Evolutionary conservation across 2,113 vertebrate genomes (phyloP), one percentile per base, ranked within the genome.

Genomic region (Mirza zaza): DNA sequence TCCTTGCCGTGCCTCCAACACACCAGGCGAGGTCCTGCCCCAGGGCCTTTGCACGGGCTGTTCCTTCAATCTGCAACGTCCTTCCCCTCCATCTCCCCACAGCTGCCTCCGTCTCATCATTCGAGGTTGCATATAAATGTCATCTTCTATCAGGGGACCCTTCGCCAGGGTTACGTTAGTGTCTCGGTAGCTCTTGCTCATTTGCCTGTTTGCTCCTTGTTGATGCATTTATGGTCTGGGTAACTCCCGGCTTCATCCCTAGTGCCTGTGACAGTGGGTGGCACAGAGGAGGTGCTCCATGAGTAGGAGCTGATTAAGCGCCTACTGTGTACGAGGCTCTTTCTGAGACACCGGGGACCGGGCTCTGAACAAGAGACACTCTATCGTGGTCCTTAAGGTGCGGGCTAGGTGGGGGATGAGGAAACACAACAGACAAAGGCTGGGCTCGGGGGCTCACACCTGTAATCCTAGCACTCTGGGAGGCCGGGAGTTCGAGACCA

Each of bases 1-100:
- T 50, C n/a, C 9, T 57, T 0, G 0, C 55, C 7, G 45, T 27
- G 59, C 50, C 34, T 67, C 34, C 87, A n/a, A 45, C 4, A 14
- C 0, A 0, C 63, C 20, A 21, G 70, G 34, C 25, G 0, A 0
- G 0, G 39, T 34, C 20, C 36, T 67, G 17, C 85, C 81, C 73
- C 95, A 86, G 87, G 91, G 39, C 48, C 52, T 94, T 86, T 86
- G 87, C 36, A 17, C 5, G 0, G 9, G 65, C 79, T 52, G 25
- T 82, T 55, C 48, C 36, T 71, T 23, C 63, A 7, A 6, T 59
- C 25, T 18, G 42, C 59, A 61, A 70, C 21, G 32, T 17, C 17
- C 13, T 84, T 63, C 27, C 34, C 13, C 21, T 32, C 32, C 6
- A 18, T 12, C 42, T 68, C 18, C 50, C 27, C 25, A 17, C 2